A percentile compares a stretch with the other conserved stretches of the same genome.
phyloP scores from a whole-genome alignment of 92 coral and sea anemone species.

The Paragorgia papillata region DNA sequence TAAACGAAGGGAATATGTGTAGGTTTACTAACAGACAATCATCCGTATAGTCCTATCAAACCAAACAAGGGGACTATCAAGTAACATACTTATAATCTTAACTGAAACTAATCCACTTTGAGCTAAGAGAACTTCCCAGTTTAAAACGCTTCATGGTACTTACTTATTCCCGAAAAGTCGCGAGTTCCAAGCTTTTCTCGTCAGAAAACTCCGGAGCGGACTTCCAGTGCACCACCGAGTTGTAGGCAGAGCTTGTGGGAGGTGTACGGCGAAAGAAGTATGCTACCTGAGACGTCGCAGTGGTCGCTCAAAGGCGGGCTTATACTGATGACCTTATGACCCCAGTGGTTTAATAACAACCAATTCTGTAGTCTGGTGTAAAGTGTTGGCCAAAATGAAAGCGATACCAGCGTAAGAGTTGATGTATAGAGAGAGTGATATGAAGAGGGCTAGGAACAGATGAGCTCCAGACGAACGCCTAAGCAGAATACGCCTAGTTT shows the following conservation, averaged over 20 bases:
- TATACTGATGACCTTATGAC: slow-evolving; percentile 22
- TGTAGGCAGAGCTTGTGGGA: slow-evolving; percentile 9
- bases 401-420: neutral
- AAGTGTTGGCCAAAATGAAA: neutral
- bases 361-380: slow-evolving; percentile 10
- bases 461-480: neutral
- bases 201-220: slow-evolving; percentile 16
- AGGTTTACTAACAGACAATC: slow-evolving; percentile 21
- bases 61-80: neutral
- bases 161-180: slow-evolving; percentile 1
- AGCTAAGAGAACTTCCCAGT: no score
- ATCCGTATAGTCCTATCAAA: neutral
- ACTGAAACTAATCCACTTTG: no score
- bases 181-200: slow-evolving; percentile 9
- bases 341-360: neutral
- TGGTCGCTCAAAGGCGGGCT: slow-evolving; percentile 32
- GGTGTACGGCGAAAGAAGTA: slow-evolving; percentile 1
- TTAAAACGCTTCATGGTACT: neutral
- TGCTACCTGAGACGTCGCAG: slow-evolving; percentile 18
- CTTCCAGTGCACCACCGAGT: neutral
- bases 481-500: neutral
- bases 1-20: neutral
- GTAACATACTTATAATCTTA: no score
- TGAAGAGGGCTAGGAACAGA: neutral
- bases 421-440: neutral